These are phyloP conservation scores for Isotomurus palustris DNA, from an alignment of 2,888 invertebrate species.

Conservation along the genomic window DNA sequence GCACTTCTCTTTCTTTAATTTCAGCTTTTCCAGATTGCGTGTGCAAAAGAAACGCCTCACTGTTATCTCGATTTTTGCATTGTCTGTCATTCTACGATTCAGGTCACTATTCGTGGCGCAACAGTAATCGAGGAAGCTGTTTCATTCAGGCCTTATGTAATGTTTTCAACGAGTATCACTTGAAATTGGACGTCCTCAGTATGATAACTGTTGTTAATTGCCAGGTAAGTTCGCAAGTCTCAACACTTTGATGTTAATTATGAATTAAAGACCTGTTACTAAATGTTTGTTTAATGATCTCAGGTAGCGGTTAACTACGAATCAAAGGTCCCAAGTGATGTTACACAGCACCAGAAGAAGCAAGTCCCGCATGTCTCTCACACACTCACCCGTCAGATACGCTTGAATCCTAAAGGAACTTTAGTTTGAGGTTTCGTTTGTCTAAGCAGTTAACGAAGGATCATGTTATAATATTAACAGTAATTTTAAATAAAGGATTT, in stretches of 20 bases:
- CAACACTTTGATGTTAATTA: not conserved
- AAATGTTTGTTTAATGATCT: not conserved
- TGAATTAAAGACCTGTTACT: not conserved
- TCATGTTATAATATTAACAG: not conserved
- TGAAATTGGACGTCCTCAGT: constrained; percentile 51
- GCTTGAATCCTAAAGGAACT: constrained; percentile 11
- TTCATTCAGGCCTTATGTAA: constrained; percentile 58
- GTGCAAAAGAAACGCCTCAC: constrained; percentile 3
- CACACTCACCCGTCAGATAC: constrained; percentile 24
- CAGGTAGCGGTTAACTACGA: constrained; percentile 53
- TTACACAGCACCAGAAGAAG: constrained; percentile 49
- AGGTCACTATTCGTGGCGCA: constrained; percentile 56
- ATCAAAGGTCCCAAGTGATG: constrained; percentile 48
- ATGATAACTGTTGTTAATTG: constrained; percentile 54
- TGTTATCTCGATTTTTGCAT: constrained; percentile 13
- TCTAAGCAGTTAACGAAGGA: not conserved
- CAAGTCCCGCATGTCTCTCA: constrained; percentile 52
- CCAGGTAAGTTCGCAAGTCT: constrained; percentile 15
- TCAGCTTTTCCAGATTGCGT: not conserved
- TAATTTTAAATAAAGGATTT: too few relatives aligned
- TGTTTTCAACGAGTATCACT: constrained; percentile 51
- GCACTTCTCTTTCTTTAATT: constrained; percentile 1
- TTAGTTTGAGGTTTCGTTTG: constrained; percentile 4
- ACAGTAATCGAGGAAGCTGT: constrained; percentile 57
- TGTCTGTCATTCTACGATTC: constrained; percentile 26